Base-by-base conservation (phyloP, 2,888 invertebrate species). In the Hesperia comma region DNA sequence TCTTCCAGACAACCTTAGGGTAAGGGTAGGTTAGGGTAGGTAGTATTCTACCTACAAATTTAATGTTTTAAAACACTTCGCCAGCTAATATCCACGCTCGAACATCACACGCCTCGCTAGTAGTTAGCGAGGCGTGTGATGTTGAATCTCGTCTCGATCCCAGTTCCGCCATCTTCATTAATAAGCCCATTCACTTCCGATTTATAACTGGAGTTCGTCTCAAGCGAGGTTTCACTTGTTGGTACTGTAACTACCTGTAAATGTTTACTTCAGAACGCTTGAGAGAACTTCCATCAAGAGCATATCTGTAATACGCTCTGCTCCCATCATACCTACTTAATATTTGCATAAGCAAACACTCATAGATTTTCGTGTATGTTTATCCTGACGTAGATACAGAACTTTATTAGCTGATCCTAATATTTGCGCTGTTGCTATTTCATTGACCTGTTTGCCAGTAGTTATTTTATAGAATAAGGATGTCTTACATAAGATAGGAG, bases 121-220 rank as follows among this genome's bases (percentile, higher is more conserved):
- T 17, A 15, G 10, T 55, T n/a, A 61, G 61, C 61, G 40, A 53
- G 37, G 51, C 40, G 17, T 61, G 15, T 15, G 53, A 33, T 37
- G 33, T 26, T 4, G 3, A 26, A 26, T 26, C 10, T 15, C 41
- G 17, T 46, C 43, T 46, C 43, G 12, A 46, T 46, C 15, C 17
- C 43, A 46, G 43, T 46, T 15, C 17, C 17, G 8, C 41, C 43
- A 7, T 46, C 43, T 15, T 46, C 43, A 46, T 46, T 43, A 15
- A 15, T 46, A 46, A 15, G 6, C 15, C 0, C 8, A 17, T 46
- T 46, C 15, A 2, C 43, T 17, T n/a, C 43, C 43, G 17, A 46
- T 46, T 46, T 46, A 46, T n/a, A 46, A 43, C 7, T 46, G 6
- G 17, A 46, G 43, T 46, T 46, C 43, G 17, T 46, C 43, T 46